A percentile compares a stretch with the other conserved stretches of the same genome.
These are phyloP conservation scores for Drosophila elegans DNA, from an alignment of 1,140 invertebrate genomes.

Conservation along the genomic window DNA sequence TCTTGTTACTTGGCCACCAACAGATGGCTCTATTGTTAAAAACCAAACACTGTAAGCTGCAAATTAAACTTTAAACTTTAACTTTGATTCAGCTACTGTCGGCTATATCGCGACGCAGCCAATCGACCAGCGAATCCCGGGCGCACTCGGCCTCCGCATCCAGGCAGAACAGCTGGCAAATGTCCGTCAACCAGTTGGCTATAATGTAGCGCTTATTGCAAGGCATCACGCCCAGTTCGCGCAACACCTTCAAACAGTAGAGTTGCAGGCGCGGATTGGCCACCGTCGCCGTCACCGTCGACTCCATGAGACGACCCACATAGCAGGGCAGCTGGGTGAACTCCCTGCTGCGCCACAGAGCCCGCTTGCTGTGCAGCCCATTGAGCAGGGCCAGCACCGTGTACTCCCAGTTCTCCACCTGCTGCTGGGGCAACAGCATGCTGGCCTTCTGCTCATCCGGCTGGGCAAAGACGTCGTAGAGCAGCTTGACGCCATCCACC, in stretches of 20 bases:
- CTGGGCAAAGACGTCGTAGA: constrained; percentile 46
- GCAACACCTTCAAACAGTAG: constrained; percentile 54
- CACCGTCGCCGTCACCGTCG: not conserved
- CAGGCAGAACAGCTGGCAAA: constrained; percentile 47
- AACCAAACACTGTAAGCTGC: not conserved
- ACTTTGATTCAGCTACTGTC: constrained; percentile 41
- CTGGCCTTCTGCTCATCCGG: not conserved
- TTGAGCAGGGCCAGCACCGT: constrained; percentile 56
- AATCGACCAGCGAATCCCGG: constrained; percentile 59
- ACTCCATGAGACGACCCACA: constrained; percentile 46
- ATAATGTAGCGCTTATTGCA: constrained; percentile 69
- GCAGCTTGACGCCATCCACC: constrained; percentile 60
- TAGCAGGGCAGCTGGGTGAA: constrained; percentile 63
- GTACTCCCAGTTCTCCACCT: constrained; percentile 55
- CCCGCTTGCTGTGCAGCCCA: constrained; percentile 69
- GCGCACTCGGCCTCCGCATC: constrained; percentile 63
- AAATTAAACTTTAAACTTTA: no score
- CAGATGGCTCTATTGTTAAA: not conserved
- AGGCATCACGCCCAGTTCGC: constrained; percentile 67
- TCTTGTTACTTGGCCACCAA: not conserved
- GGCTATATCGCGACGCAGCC: constrained; percentile 70
- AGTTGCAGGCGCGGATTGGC: constrained; percentile 61
- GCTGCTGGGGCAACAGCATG: constrained; percentile 26
- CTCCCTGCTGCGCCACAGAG: constrained; percentile 71
- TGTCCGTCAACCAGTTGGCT: constrained; percentile 55